A percentile compares a stretch with the other conserved stretches of the same genome.
Conservation (phyloP, 2,888 invertebrate genomes). For the Spisula solida region DNA sequence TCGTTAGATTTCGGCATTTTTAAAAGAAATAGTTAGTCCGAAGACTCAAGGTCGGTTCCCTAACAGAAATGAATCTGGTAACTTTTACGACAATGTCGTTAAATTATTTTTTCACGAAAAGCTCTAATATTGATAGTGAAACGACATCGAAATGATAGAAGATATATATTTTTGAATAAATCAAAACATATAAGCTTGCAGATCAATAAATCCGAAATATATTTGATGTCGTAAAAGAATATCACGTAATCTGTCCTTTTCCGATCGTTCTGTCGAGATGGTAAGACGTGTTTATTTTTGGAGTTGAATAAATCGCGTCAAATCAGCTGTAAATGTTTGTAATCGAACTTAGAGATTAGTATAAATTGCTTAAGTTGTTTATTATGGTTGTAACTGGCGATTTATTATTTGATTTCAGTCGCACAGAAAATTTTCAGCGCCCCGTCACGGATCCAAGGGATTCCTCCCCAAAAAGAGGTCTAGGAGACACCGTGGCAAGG, state of each 20-base stretch:
- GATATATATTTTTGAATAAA: too few relatives aligned
- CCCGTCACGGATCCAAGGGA: conserved; percentile 99
- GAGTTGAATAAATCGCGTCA: background rate
- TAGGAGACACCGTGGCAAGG: conserved; percentile 98
- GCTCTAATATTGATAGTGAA: background rate
- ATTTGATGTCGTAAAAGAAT: conserved; percentile 36
- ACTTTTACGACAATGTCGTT: background rate
- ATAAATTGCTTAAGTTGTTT: background rate
- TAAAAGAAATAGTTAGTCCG: background rate
- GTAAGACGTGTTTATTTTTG: conserved; percentile 67
- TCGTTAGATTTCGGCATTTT: conserved; percentile 4
- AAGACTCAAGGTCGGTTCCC: conserved; percentile 27
- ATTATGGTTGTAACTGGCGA: background rate
- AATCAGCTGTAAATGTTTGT: background rate
- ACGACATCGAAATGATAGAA: background rate
- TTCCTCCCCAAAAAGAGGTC: conserved; percentile 99
- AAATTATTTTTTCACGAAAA: too few relatives aligned
- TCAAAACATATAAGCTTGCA: background rate
- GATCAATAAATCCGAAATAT: background rate
- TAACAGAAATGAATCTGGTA: background rate
- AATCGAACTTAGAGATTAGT: background rate
- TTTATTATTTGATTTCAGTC: conserved; percentile 91
- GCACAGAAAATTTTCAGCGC: conserved; percentile 99
- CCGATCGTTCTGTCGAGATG: conserved; percentile 71
- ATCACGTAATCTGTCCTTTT: conserved; percentile 63